Percentiles rank a stretch among this genome's conserved stretches.
Conservation (phyloP, 2,888 invertebrate genomes). For the Anagyrus pseudococci region DNA sequence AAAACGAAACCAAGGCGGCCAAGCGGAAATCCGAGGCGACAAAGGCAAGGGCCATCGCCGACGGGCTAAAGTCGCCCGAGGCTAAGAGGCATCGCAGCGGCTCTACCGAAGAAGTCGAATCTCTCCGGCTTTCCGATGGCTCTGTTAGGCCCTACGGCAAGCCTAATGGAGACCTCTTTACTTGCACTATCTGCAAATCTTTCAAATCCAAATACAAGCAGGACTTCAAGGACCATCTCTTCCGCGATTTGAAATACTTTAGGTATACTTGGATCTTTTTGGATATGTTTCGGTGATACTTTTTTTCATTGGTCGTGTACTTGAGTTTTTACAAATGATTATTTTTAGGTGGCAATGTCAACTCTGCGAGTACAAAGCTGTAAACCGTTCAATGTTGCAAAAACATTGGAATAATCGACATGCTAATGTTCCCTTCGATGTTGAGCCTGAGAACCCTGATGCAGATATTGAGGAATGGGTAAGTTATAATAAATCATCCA, state of each 20-base stretch:
- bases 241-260: conserved; percentile 71
- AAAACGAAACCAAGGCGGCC: neutral
- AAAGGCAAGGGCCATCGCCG: conserved; percentile 7
- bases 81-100: conserved; percentile 43
- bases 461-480: conserved; percentile 67
- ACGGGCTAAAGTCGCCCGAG: conserved; percentile 28
- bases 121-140: conserved; percentile 8
- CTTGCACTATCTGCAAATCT: conserved; percentile 69
- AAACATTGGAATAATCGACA: conserved; percentile 67
- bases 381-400: conserved; percentile 65
- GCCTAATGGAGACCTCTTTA: conserved; percentile 66
- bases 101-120: conserved; percentile 31
- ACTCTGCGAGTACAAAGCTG: conserved; percentile 67
- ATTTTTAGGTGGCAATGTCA: conserved; percentile 69
- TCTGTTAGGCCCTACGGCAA: conserved; percentile 61
- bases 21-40: conserved; percentile 24
- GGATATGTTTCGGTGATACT: too few species aligned
- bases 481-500: conserved; percentile 38
- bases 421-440: conserved; percentile 40
- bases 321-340: neutral
- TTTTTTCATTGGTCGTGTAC: conserved; percentile 4
- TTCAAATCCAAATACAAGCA: conserved; percentile 67
- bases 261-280: conserved; percentile 63
- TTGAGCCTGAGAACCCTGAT: conserved; percentile 60
- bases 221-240: conserved; percentile 73